Evolutionary conservation across 2,113 vertebrate species (phyloP).

Genomic region (Colinus virginianus): DNA sequence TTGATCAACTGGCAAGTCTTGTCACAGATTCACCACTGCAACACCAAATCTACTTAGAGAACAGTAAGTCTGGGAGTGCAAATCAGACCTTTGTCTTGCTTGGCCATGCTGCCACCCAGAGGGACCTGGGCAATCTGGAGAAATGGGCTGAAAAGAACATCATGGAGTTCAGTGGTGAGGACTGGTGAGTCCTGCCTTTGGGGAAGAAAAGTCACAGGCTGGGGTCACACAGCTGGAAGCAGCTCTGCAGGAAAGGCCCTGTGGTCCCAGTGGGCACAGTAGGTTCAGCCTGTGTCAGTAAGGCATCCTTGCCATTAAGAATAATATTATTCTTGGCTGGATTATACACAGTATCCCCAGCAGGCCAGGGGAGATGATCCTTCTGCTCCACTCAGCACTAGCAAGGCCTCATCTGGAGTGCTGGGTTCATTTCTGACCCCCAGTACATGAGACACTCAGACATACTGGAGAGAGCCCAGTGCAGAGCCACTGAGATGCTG

Average conservation of each 20-base stretch:
- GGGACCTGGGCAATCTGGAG: neutral
- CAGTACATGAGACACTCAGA: too few species aligned
- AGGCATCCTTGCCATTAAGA: neutral
- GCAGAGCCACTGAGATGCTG: neutral
- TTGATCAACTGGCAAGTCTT: neutral
- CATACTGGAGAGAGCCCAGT: neutral
- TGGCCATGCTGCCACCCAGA: neutral
- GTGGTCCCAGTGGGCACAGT: neutral
- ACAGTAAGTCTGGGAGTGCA: neutral
- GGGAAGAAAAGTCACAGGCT: neutral
- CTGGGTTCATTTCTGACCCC: neutral
- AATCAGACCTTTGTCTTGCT: neutral
- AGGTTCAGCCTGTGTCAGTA: neutral
- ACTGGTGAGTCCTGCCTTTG: neutral
- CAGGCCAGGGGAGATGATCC: neutral
- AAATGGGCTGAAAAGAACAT: neutral
- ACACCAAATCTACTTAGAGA: neutral
- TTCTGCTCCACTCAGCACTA: neutral
- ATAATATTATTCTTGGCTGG: neutral
- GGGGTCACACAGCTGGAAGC: neutral
- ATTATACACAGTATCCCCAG: neutral
- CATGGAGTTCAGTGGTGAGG: neutral
- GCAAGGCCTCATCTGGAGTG: neutral
- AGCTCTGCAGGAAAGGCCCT: neutral
- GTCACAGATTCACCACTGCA: neutral